Percentiles rank a stretch among this genome's conserved stretches.
These are phyloP conservation scores for Urocyon cinereoargenteus DNA, from an alignment of 2,797 vertebrate species.

Conservation along the genomic window DNA sequence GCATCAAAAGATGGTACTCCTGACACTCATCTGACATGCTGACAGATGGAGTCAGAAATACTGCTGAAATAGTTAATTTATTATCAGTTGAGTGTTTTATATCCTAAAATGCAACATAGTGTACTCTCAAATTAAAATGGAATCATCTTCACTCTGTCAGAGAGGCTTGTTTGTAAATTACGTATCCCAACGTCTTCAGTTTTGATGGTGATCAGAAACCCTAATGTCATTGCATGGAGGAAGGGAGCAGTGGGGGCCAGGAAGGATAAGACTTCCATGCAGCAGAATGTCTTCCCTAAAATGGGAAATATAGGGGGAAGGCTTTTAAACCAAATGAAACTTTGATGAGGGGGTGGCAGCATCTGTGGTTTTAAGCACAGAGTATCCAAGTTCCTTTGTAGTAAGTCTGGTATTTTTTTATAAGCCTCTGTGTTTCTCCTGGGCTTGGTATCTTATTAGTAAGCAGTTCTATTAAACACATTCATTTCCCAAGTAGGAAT, in stretches of 20 bases:
- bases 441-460: not conserved
- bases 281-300: not conserved
- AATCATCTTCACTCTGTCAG: not conserved
- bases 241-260: not conserved
- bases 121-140: not conserved
- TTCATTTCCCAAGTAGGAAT: not conserved
- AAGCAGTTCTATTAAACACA: not conserved
- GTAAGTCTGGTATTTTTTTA: not conserved
- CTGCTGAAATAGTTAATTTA: not conserved
- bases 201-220: constrained; percentile 4
- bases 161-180: not conserved
- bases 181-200: not conserved
- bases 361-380: not conserved
- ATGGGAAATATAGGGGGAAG: not conserved
- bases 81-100: not conserved
- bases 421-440: not conserved
- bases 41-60: not conserved
- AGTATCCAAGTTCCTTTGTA: not conserved
- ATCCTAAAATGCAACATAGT: not conserved
- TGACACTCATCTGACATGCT: constrained; percentile 10
- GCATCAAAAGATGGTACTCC: not conserved
- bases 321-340: constrained; percentile 23
- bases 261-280: not conserved
- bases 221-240: not conserved
- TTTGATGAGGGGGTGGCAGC: not conserved